Evolutionary conservation across 2,797 vertebrate species (phyloP), one percentile per base, ranked within the genome.

Genomic region (Argyrosomus regius): DNA sequence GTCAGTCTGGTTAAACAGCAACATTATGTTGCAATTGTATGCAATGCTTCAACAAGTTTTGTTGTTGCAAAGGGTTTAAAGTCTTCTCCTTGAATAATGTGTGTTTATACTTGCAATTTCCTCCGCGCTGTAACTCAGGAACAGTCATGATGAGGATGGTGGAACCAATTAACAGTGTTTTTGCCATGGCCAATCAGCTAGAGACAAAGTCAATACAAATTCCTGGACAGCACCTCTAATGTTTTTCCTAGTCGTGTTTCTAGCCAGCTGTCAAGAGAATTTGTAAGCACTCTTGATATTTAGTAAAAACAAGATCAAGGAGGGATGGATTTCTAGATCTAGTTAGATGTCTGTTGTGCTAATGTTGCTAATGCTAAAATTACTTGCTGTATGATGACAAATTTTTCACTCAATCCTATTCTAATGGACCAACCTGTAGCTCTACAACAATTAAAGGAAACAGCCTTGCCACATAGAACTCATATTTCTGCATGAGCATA

Each of bases 161-260:
- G 64, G 64, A 84, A 71, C n/a, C 56, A 77, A 35, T 84, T 75
- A 78, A 41, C 17, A 8, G 11, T 22, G 22, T 72, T 76, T 76
- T 54, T 24, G 60, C 57, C 22, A 50, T 17, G 20, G 62, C 62
- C 13, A 58, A 73, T 58, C 39, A 70, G 53, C 45, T 28, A 22
- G n/a, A 84, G 64, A 52, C 35, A 35, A 69, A 57, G 28, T 67
- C 58, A 60, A 75, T 22, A 59, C 48, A 54, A 48, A 75, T 61
- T 73, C n/a, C 31, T 58, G 12, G 57, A 75, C 35, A 46, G 50
- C 62, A 31, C 12, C 59, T 59, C 35, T 50, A 5, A 49, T 70
- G 26, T 67, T 82, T 58, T 49, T 56, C 54, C 26, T 48, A 8
- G 13, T 41, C 52, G 48, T 49, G 31, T 43, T 66, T 26, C 20